These are phyloP conservation scores for Bimastos eiseni DNA, from an alignment of 2,888 invertebrate species.

Conservation along the genomic window DNA sequence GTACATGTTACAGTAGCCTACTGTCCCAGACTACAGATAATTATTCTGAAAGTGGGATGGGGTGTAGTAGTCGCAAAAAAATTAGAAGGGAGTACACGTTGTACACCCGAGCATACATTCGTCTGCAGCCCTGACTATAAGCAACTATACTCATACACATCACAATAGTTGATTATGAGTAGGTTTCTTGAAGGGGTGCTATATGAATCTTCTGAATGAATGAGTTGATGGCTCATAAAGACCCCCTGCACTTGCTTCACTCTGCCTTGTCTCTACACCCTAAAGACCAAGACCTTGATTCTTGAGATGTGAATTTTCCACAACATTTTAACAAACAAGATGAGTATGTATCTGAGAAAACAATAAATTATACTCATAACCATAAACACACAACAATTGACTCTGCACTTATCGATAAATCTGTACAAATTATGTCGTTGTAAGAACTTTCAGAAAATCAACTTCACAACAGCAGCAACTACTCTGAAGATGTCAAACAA, in stretches of 20 bases:
- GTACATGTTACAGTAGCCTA: too few relatives aligned
- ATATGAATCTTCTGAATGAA: too few relatives aligned
- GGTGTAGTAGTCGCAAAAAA: too few relatives aligned
- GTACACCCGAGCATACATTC: too few relatives aligned
- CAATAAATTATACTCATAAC: not conserved
- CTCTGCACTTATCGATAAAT: not conserved
- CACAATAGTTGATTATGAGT: too few relatives aligned
- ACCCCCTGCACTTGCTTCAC: not conserved
- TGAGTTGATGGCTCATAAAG: not conserved
- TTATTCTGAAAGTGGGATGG: too few relatives aligned
- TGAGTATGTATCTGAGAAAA: constrained; percentile 8
- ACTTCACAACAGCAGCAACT: not conserved
- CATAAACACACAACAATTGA: not conserved
- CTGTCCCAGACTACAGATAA: too few relatives aligned
- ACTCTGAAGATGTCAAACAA: not conserved
- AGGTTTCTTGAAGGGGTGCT: too few relatives aligned
- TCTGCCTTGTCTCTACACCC: not conserved
- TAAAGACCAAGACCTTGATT: not conserved
- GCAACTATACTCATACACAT: not conserved
- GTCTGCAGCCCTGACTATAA: too few relatives aligned
- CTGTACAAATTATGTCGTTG: not conserved
- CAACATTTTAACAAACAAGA: not conserved
- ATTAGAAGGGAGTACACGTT: too few relatives aligned
- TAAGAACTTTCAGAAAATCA: not conserved
- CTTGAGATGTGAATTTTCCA: not conserved